Base-by-base conservation (phyloP, 2,888 invertebrate species). In the Synanthedon vespiformis region DNA sequence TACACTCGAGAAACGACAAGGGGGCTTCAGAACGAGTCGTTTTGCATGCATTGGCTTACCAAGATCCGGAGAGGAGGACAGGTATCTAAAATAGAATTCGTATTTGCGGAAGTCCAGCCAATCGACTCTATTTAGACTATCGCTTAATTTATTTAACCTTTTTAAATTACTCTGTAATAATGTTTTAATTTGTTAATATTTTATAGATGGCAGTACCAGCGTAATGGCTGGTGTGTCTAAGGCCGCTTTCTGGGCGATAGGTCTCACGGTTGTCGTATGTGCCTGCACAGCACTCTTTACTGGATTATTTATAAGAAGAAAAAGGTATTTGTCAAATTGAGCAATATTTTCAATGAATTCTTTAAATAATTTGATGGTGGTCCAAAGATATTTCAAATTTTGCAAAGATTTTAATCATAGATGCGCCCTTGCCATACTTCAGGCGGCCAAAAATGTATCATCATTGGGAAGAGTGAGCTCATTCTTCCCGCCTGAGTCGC, bases 11-110 rank as follows among this genome's bases (percentile, higher is more conserved):
- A 61, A 96, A 96, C 76, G 94, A 93, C 61, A 96, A 96, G 77
- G 96, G 96, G 50, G 90, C 91, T 54, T 94, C 95, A 57, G 95
- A 95, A 61, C 90, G 92, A 57, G 90, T 93, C 62, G 89, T 93
- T 55, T 85, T 96, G 56, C 95, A 95, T 69, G 94, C 95, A 64
- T 92, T 95, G 56, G 92, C 94, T 62, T 92, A 95, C 67, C 93
- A 94, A 74, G 95, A 95, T 74, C 93, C 95, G 51, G 95, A 95
- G 74, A 93, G 94, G 72, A 90, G 94, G 67, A 92, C 94, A 79
- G 95, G 95, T 95, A 83, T 12, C 14, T 10, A 10, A 34, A 34
- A 34, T 34, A 34, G 34, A 34, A 34, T 34, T 34, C 10, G 34
- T 34, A 34, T 34, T 34, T 34, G 12, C 47, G 44, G 44, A n/a